Evolutionary conservation across 2,888 invertebrate genomes (phyloP), one percentile per base, ranked within the genome.

Genomic region (Cheilosia vulpina): DNA sequence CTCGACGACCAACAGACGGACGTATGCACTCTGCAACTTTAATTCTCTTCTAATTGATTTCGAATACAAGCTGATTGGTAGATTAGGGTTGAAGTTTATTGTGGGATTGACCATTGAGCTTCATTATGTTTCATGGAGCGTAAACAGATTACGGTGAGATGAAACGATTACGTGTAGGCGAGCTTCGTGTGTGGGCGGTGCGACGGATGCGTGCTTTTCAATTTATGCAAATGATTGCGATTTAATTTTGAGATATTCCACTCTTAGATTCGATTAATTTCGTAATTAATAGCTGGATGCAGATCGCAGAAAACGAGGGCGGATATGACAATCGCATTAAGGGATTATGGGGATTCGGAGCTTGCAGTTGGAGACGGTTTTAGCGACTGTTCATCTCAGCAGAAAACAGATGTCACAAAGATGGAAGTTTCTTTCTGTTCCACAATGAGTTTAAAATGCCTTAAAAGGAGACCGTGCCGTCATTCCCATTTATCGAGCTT

Each of bases 1-100:
- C 41, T 19, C 9, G 9, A 9, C 9, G 6, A 9, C 31, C 9
- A 9, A 31, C 31, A 9, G 13, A 52, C 52, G 13, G 21, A 52
- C 52, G 11, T 13, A 15, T 58, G 24, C 31, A 57, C 27, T 52
- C 52, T 53, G 57, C 63, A 81, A 73, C 62, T 75, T 75, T 76
- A 69, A 76, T 76, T 69, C 63, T 69, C 57, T 76, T 81, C 65
- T 81, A 76, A 81, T 81, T 81, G 76, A 81, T 76, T 76, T 75
- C 76, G 71, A 76, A 76, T 76, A 60, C 69, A 82, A 71, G 68
- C 55, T 81, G 75, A 69, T 81, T 75, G 63, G 63, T 65, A 63
- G 75, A 81, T 81, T 76, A 76, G 58, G 65, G 69, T 65, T 50
- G 58, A 34, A 69, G 65, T 76, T 76, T 68, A 76, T 81, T 81